phyloP scores from a whole-genome alignment of 2,113 vertebrate genomes.

The Delphinus delphis region DNA sequence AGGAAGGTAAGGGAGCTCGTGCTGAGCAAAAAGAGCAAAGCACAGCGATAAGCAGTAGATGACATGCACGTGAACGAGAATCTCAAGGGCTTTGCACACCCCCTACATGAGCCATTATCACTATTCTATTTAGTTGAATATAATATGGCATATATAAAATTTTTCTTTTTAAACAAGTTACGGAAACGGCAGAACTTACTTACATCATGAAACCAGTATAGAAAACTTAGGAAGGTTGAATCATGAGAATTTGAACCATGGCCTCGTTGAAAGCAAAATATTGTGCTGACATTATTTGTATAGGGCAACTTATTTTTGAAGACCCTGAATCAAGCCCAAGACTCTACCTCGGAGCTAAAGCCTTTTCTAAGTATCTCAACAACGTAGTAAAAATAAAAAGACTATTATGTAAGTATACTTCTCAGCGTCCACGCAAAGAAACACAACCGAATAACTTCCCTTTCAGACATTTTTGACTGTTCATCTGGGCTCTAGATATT shows the following conservation, averaged over 20 bases:
- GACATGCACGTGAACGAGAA: rapidly evolving
- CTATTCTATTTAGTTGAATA: background rate
- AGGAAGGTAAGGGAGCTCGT: too few relatives aligned
- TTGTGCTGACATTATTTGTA: background rate
- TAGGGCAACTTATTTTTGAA: background rate
- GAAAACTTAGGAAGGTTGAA: background rate
- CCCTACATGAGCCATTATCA: background rate
- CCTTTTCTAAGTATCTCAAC: background rate
- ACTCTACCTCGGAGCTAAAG: background rate
- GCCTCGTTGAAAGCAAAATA: background rate
- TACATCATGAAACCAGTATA: background rate
- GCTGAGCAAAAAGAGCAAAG: background rate
- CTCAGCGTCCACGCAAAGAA: background rate
- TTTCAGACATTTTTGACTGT: background rate
- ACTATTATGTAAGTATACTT: background rate
- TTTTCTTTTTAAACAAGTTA: background rate
- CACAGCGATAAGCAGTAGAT: too few relatives aligned
- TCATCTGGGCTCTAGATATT: background rate
- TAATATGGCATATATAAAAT: background rate
- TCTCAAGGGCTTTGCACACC: background rate
- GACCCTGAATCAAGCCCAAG: background rate
- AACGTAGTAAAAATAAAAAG: background rate
- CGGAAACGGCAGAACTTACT: background rate
- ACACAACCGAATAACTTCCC: background rate
- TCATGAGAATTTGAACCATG: background rate